Conservation (phyloP, 2,888 invertebrate species). For the Stegana nigrithorax region DNA sequence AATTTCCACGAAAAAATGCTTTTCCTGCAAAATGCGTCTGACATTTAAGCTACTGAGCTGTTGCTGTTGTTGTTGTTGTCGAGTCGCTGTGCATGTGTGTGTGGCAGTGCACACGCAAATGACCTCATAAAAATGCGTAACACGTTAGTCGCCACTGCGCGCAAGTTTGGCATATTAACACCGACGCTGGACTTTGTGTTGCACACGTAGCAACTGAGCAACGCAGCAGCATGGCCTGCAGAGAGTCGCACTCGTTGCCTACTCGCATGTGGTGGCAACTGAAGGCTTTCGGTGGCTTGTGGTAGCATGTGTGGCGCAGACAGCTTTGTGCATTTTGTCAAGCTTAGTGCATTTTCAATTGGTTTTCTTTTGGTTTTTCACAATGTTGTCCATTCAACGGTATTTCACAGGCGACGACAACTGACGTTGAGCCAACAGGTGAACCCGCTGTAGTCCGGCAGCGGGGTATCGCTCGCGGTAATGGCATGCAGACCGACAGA, state of each 20-base stretch:
- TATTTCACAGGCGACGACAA: too few relatives aligned
- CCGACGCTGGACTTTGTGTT: conserved; percentile 21
- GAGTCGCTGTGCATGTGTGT: background rate
- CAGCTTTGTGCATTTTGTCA: conserved; percentile 1
- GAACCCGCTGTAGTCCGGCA: too few relatives aligned
- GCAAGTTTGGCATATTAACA: conserved; percentile 57
- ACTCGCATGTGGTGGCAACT: too few relatives aligned
- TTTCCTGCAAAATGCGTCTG: conserved; percentile 6
- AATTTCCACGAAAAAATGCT: conserved; percentile 3
- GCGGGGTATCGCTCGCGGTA: too few relatives aligned
- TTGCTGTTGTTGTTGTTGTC: background rate
- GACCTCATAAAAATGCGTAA: conserved; percentile 59
- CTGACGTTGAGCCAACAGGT: too few relatives aligned
- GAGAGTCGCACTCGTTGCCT: background rate
- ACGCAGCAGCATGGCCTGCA: background rate
- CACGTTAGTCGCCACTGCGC: conserved; percentile 37
- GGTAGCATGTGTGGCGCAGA: too few relatives aligned
- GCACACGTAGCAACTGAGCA: background rate
- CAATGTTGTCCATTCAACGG: too few relatives aligned
- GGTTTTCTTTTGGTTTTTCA: background rate
- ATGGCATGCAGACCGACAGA: conserved; percentile 24
- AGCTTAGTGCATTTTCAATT: too few relatives aligned
- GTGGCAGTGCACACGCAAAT: conserved; percentile 56
- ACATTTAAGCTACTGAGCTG: too few relatives aligned
- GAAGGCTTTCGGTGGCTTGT: too few relatives aligned